A percentile compares a stretch with the other conserved stretches of the same genome.
Evolutionary conservation across 2,113 vertebrate species (phyloP).

Genomic region (Monopterus albus): DNA sequence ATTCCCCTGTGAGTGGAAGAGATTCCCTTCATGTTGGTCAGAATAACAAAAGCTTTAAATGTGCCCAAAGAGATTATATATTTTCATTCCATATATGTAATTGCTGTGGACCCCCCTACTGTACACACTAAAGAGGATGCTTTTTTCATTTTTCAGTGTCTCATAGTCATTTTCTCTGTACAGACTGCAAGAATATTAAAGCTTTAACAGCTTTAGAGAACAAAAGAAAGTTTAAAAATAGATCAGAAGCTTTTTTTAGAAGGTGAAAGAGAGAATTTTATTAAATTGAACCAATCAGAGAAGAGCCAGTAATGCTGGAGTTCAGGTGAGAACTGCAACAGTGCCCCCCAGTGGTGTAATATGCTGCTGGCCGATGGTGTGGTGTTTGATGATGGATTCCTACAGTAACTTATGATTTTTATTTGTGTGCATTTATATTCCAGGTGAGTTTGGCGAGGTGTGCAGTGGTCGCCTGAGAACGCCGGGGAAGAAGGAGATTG

Average conservation of each 20-base stretch:
- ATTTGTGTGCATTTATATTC: constrained; percentile 24
- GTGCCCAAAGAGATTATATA: constrained; percentile 43
- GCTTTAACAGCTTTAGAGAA: constrained; percentile 53
- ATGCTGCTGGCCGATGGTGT: neutral
- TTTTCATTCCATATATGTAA: constrained; percentile 39
- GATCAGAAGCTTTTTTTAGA: constrained; percentile 31
- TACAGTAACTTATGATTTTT: neutral
- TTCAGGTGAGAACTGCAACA: constrained; percentile 67
- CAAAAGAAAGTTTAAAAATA: constrained; percentile 54
- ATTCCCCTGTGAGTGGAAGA: neutral
- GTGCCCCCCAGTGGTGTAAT: constrained; percentile 71
- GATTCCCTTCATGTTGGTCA: constrained; percentile 12
- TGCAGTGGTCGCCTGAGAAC: constrained; percentile 94
- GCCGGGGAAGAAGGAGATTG: constrained; percentile 94
- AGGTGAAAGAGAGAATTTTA: constrained; percentile 37
- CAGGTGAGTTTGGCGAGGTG: constrained; percentile 97
- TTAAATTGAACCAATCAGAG: constrained; percentile 56
- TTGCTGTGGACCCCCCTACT: constrained; percentile 14
- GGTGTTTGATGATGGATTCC: neutral
- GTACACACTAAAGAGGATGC: constrained; percentile 3
- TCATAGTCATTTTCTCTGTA: constrained; percentile 43
- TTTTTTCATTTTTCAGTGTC: constrained; percentile 19
- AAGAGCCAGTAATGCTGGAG: constrained; percentile 7
- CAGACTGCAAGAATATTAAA: constrained; percentile 44
- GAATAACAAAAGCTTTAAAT: constrained; percentile 47